Conservation (phyloP, 2,888 invertebrate genomes). For the Copidosoma aretas region DNA sequence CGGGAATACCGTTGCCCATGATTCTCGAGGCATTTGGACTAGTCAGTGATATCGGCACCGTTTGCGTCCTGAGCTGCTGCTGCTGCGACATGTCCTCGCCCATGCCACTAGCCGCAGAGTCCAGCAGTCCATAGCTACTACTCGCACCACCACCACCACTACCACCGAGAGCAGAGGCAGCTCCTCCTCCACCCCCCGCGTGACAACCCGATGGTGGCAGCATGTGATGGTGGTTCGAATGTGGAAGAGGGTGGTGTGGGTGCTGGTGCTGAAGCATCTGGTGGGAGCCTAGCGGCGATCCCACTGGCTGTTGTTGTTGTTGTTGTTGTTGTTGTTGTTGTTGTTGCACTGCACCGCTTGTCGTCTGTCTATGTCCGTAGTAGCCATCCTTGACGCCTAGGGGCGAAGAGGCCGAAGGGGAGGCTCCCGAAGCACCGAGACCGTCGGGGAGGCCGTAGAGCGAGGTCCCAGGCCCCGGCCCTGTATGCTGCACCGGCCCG, state of each 20-base stretch:
- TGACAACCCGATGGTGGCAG: neutral
- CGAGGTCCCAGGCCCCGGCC: neutral
- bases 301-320: too few species aligned
- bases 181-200: conserved; percentile 40
- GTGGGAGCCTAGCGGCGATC: conserved; percentile 32
- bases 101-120: conserved; percentile 20
- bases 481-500: neutral
- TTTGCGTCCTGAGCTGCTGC: neutral
- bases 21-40: too few species aligned
- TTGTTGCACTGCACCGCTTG: too few species aligned
- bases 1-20: conserved; percentile 16
- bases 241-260: conserved; percentile 20
- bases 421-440: neutral
- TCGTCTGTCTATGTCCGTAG: neutral
- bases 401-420: conserved; percentile 10
- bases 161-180: conserved; percentile 28
- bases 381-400: conserved; percentile 14
- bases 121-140: too few species aligned
- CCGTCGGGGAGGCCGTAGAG: neutral
- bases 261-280: conserved; percentile 31
- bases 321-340: too few species aligned
- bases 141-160: too few species aligned
- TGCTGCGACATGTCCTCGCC: conserved; percentile 5
- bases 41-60: neutral
- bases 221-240: conserved; percentile 20